A percentile compares a stretch with the other conserved stretches of the same genome.
Evolutionary conservation across 2,113 vertebrate genomes (phyloP).

Genomic region (Sander vitreus): DNA sequence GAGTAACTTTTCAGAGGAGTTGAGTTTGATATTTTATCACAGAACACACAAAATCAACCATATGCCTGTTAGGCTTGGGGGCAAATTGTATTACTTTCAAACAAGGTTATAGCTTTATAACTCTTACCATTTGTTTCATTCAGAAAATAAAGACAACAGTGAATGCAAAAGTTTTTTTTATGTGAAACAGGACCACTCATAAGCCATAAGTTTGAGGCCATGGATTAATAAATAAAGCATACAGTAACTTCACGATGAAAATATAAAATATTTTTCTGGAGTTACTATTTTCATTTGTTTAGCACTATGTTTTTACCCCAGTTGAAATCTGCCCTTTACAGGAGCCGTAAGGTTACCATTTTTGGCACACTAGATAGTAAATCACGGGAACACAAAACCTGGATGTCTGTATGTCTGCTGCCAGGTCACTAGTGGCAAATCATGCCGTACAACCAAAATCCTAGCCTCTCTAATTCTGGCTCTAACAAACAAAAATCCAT

Average conservation of each 20-base stretch:
- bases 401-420: not conserved
- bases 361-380: not conserved
- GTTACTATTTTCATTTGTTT: not conserved
- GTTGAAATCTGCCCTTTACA: not conserved
- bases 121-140: not conserved
- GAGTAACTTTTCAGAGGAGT: not conserved
- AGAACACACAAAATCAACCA: slow-evolving; percentile 1
- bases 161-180: not conserved
- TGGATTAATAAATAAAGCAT: not conserved
- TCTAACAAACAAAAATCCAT: slow-evolving; percentile 1
- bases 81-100: slow-evolving; percentile 11
- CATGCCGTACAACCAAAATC: not conserved
- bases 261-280: not conserved
- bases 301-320: not conserved
- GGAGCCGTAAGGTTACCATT: not conserved
- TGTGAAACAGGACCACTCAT: not conserved
- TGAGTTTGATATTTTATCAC: slow-evolving; percentile 21
- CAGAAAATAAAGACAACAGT: not conserved
- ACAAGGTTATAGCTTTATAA: not conserved
- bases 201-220: not conserved
- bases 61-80: not conserved
- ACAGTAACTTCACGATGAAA: not conserved
- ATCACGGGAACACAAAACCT: slow-evolving; percentile 9
- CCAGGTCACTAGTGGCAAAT: slow-evolving; percentile 21
- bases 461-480: slow-evolving; percentile 1